These are phyloP conservation scores for Gallirallus australis DNA, from an alignment of 2,797 vertebrate species.

Conservation along the genomic window DNA sequence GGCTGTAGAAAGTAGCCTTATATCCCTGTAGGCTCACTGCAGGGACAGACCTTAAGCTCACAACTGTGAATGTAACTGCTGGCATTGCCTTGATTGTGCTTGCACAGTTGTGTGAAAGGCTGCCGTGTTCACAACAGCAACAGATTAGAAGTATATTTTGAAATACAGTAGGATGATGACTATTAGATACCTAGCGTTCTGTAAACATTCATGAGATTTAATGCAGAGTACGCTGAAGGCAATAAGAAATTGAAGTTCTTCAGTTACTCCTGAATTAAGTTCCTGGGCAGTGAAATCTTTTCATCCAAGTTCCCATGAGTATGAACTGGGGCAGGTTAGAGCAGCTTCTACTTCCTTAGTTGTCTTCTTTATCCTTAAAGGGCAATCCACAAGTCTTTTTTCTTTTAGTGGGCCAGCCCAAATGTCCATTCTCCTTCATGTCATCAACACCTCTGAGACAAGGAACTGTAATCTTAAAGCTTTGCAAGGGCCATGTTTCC, in stretches of 20 bases:
- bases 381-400: fast-evolving
- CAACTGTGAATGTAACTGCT: background rate
- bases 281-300: background rate
- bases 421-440: background rate
- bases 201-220: background rate
- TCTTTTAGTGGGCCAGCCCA: background rate
- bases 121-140: background rate
- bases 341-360: background rate
- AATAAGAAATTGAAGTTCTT: background rate
- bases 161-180: background rate
- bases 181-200: background rate
- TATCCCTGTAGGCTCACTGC: background rate
- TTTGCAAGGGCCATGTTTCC: background rate
- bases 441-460: background rate
- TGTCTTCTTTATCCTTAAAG: background rate
- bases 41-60: background rate
- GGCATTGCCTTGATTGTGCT: background rate
- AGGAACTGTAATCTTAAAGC: background rate
- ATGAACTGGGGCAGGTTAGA: background rate
- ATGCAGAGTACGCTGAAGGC: background rate
- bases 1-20: background rate
- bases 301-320: background rate
- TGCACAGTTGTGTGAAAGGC: background rate
- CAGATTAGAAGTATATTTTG: background rate
- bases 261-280: background rate